Conservation (phyloP, 2,888 invertebrate genomes). For the Drosophila robusta region DNA sequence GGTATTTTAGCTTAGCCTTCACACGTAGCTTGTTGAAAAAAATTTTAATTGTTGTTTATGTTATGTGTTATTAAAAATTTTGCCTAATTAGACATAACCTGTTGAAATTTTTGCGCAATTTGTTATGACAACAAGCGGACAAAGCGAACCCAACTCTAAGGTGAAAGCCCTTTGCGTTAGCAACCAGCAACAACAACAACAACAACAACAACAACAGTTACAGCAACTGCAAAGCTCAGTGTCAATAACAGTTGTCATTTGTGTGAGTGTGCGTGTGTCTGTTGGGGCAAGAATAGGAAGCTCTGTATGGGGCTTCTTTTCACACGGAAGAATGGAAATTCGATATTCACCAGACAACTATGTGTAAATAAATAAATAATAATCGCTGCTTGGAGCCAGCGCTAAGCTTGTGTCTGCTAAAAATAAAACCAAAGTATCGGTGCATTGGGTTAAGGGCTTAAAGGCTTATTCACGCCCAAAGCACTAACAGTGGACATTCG, state of each 20-base stretch:
- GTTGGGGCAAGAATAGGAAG: constrained; percentile 33
- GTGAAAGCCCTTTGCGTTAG: constrained; percentile 69
- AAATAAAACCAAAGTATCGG: background rate
- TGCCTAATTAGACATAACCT: constrained; percentile 65
- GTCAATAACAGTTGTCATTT: constrained; percentile 68
- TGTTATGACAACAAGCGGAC: constrained; percentile 51
- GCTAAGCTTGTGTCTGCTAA: constrained; percentile 12
- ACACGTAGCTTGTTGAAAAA: constrained; percentile 19
- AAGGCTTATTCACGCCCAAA: background rate
- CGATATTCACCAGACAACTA: constrained; percentile 38
- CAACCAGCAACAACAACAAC: constrained; percentile 24
- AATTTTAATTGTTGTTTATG: constrained; percentile 45
- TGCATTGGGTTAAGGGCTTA: background rate
- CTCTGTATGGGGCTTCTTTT: constrained; percentile 63
- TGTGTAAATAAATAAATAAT: constrained; percentile 58
- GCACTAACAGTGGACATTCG: background rate
- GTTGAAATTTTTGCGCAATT: constrained; percentile 53
- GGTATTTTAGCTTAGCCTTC: constrained; percentile 48
- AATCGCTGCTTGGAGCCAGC: constrained; percentile 31
- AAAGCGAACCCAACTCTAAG: constrained; percentile 33
- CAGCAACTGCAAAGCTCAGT: constrained; percentile 35
- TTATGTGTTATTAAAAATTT: constrained; percentile 53
- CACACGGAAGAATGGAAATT: constrained; percentile 57
- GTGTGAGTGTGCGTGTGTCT: constrained; percentile 20
- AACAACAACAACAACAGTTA: constrained; percentile 24